Evolutionary conservation across 2,888 invertebrate species (phyloP).

Genomic region (Blastobasis adustella): DNA sequence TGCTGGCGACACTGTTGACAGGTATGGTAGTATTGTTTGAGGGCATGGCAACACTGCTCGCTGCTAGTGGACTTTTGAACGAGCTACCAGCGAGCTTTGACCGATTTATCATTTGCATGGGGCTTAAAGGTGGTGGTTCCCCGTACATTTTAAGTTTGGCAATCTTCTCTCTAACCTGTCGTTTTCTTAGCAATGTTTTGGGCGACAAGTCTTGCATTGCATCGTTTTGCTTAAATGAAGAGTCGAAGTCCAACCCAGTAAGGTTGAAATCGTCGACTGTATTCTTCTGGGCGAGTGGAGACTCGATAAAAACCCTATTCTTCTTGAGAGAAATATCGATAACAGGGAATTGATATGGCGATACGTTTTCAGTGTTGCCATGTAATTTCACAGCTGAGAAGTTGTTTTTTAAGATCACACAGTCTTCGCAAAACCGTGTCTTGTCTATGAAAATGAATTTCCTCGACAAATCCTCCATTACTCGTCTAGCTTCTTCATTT

Average conservation of each 20-base stretch:
- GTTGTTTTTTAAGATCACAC: slow-evolving; percentile 42
- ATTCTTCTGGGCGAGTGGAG: slow-evolving; percentile 29
- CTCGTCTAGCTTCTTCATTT: slow-evolving; percentile 56
- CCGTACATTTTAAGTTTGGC: slow-evolving; percentile 70
- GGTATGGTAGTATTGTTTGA: no score
- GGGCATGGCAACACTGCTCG: slow-evolving; percentile 12
- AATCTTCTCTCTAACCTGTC: slow-evolving; percentile 52
- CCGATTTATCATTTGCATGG: slow-evolving; percentile 54
- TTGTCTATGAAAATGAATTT: slow-evolving; percentile 28
- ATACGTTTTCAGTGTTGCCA: slow-evolving; percentile 37
- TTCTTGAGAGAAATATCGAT: slow-evolving; percentile 38
- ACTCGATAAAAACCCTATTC: slow-evolving; percentile 46
- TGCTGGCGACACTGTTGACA: slow-evolving; percentile 25
- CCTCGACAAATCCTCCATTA: slow-evolving; percentile 57
- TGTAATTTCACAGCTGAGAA: slow-evolving; percentile 22
- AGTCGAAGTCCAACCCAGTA: slow-evolving; percentile 61
- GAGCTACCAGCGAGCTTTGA: slow-evolving; percentile 45
- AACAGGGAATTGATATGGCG: slow-evolving; percentile 47
- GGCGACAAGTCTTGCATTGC: slow-evolving; percentile 37
- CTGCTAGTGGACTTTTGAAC: slow-evolving; percentile 49
- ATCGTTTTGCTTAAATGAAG: slow-evolving; percentile 49
- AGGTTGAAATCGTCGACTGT: slow-evolving; percentile 32
- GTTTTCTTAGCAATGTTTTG: slow-evolving; percentile 38
- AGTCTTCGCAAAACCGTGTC: slow-evolving; percentile 41
- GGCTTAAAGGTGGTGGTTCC: slow-evolving; percentile 71